Percentiles rank a stretch among this genome's conserved stretches.
Conservation (phyloP, 1,140 invertebrate genomes). For the Drosophila nikananu region DNA sequence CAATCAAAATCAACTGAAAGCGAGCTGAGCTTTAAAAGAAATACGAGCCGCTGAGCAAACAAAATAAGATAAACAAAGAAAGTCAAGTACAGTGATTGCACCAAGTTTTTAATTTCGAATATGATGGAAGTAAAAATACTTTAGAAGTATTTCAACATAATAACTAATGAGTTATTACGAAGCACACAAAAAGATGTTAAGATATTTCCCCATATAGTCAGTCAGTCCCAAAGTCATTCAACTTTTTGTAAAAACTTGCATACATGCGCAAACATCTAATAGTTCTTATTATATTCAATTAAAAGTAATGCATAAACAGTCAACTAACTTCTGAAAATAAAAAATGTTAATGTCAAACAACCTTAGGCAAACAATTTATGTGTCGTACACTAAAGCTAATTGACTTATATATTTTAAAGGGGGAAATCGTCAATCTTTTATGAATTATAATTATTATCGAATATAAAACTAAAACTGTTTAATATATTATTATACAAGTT, state of each 20-base stretch:
- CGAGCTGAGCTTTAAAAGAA: constrained; percentile 68
- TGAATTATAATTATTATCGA: not conserved
- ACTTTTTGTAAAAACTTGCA: not conserved
- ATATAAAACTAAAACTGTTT: not conserved
- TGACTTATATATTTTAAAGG: not conserved
- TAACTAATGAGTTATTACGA: not conserved
- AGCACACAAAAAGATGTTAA: not conserved
- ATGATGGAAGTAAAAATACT: not conserved
- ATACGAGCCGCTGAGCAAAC: constrained; percentile 49
- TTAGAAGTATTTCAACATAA: not conserved
- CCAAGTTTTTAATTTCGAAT: not conserved
- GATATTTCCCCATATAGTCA: not conserved
- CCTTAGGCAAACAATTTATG: not conserved
- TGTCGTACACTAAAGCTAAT: not conserved
- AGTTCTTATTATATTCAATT: not conserved
- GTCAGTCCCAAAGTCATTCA: not conserved
- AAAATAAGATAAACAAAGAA: constrained; percentile 71
- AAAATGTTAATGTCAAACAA: not conserved
- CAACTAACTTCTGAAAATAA: not conserved
- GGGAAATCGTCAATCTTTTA: not conserved
- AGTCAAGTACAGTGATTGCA: constrained; percentile 48
- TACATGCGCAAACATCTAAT: not conserved
- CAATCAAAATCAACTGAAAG: constrained; percentile 53
- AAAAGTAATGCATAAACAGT: constrained; percentile 1
- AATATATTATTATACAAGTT: not conserved